A percentile compares a stretch with the other conserved stretches of the same genome.
Conservation (phyloP, 2,113 vertebrate species). For the Neodontobutis hainanensis region DNA sequence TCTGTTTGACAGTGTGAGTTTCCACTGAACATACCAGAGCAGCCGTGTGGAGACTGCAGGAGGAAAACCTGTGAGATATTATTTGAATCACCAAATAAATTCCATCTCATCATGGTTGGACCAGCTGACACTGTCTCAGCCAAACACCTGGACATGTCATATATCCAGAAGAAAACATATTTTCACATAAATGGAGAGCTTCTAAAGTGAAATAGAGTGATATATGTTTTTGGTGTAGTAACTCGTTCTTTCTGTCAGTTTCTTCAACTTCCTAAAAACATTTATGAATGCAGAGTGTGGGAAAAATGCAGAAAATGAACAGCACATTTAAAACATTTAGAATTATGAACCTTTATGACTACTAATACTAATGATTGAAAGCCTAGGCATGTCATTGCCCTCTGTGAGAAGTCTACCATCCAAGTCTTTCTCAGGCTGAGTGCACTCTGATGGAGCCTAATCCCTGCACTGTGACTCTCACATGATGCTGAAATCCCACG, state of each 20-base stretch:
- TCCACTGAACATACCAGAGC: neutral
- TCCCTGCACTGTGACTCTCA: constrained; percentile 83
- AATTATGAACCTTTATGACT: neutral
- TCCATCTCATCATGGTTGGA: neutral
- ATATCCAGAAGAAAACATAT: neutral
- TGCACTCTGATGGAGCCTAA: constrained; percentile 49
- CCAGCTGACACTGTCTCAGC: constrained; percentile 5
- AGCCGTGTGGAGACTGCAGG: constrained; percentile 7
- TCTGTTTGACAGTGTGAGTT: neutral
- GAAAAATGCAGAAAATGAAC: neutral
- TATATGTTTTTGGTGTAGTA: too few relatives aligned
- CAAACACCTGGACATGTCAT: neutral
- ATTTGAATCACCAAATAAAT: constrained; percentile 5
- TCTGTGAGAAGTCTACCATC: constrained; percentile 5
- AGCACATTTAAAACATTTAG: neutral
- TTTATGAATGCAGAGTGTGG: too few relatives aligned
- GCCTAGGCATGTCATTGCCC: neutral
- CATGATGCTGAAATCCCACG: constrained; percentile 75
- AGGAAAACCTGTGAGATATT: constrained; percentile 7
- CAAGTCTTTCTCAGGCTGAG: constrained; percentile 1
- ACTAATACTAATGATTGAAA: neutral
- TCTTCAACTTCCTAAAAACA: too few relatives aligned
- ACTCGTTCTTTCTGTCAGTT: too few relatives aligned
- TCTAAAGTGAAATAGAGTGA: too few relatives aligned
- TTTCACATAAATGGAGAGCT: too few relatives aligned